Evolutionary conservation across 2,797 vertebrate genomes (phyloP).

Genomic region (Rhinella marina): DNA sequence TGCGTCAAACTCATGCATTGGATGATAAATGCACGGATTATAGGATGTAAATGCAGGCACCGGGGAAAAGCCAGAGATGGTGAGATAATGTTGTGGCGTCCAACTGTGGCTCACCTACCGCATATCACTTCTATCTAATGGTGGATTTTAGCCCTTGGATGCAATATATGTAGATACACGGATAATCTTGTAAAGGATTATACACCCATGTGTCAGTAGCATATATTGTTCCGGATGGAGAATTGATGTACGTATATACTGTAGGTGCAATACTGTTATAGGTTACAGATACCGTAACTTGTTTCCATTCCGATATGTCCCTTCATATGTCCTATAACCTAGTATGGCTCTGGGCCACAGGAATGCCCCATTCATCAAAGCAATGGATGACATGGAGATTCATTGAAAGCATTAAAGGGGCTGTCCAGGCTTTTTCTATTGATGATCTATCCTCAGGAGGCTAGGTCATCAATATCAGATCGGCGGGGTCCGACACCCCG

Average conservation of each 20-base stretch:
- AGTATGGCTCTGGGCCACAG: not conserved
- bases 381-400: not conserved
- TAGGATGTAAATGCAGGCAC: constrained; percentile 18
- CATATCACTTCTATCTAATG: not conserved
- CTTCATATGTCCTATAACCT: not conserved
- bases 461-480: too few species aligned
- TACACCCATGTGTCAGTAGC: not conserved
- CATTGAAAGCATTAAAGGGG: not conserved
- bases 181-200: not conserved
- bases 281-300: not conserved
- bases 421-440: not conserved
- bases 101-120: not conserved
- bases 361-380: not conserved
- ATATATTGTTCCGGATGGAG: not conserved
- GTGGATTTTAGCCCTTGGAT: not conserved
- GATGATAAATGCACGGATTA: constrained; percentile 30
- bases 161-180: not conserved
- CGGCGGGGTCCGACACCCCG: too few species aligned
- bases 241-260: not conserved
- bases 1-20: not conserved
- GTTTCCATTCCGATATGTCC: too few species aligned
- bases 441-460: too few species aligned
- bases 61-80: not conserved
- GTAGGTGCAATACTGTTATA: not conserved
- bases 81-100: not conserved